Percentiles rank a stretch among this genome's conserved stretches.
phyloP scores from a whole-genome alignment of 2,888 invertebrate species.

The Chesias legatella region DNA sequence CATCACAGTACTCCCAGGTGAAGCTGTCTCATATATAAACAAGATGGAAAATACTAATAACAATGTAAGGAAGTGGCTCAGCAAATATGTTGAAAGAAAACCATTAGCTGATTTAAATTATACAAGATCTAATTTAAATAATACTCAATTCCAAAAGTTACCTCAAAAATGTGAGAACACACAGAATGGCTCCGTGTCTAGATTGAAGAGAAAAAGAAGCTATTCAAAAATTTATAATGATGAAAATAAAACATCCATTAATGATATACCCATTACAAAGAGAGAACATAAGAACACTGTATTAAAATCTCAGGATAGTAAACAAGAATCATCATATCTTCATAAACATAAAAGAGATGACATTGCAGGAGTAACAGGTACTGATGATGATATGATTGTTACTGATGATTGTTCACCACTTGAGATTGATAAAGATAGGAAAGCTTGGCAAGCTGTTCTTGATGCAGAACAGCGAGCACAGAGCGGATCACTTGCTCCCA shows the following conservation, averaged over 20 bases:
- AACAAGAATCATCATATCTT: not conserved
- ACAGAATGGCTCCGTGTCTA: constrained; percentile 13
- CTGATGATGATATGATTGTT: no score
- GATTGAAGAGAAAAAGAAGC: constrained; percentile 30
- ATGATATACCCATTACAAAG: constrained; percentile 13
- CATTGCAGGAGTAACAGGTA: no score
- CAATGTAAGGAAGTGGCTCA: constrained; percentile 62
- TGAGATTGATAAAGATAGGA: constrained; percentile 57
- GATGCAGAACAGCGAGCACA: constrained; percentile 43
- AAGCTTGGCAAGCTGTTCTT: constrained; percentile 54
- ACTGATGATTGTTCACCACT: constrained; percentile 54
- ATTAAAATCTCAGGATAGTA: constrained; percentile 13
- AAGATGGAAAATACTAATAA: constrained; percentile 53
- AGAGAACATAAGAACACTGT: constrained; percentile 12
- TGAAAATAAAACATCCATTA: constrained; percentile 13
- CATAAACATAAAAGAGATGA: constrained; percentile 41
- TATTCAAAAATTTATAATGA: constrained; percentile 29
- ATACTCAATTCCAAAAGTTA: constrained; percentile 8
- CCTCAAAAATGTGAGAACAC: constrained; percentile 14
- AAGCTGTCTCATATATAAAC: constrained; percentile 35
- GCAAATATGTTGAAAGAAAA: constrained; percentile 46
- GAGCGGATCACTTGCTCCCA: constrained; percentile 4
- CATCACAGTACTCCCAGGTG: constrained; percentile 44
- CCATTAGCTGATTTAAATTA: constrained; percentile 58
- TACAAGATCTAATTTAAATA: constrained; percentile 17